Conservation (phyloP, 2,888 invertebrate genomes). For the Deilephila elpenor region DNA sequence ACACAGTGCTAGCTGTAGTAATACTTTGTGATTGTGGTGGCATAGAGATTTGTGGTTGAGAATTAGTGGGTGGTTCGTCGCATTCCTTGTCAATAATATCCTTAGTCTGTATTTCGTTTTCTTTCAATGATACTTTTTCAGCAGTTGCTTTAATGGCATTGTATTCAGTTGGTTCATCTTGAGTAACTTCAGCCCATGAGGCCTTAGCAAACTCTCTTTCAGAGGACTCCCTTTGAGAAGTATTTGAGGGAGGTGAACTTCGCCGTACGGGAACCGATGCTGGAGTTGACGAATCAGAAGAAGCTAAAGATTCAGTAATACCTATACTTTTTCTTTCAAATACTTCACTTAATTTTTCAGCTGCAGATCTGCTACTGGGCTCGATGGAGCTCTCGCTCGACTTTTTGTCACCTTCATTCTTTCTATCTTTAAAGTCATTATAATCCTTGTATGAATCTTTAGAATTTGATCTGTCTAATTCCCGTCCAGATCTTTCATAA, state of each 20-base stretch:
- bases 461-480: slow-evolving; percentile 77
- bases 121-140: slow-evolving; percentile 61
- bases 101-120: slow-evolving; percentile 50
- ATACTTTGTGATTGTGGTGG: slow-evolving; percentile 39
- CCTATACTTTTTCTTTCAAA: slow-evolving; percentile 80
- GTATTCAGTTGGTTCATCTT: slow-evolving; percentile 65
- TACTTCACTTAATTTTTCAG: slow-evolving; percentile 79
- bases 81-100: slow-evolving; percentile 51
- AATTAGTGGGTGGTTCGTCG: slow-evolving; percentile 49
- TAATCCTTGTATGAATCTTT: slow-evolving; percentile 82
- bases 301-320: slow-evolving; percentile 63
- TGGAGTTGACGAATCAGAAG: slow-evolving; percentile 64
- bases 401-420: slow-evolving; percentile 80
- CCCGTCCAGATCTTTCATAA: slow-evolving; percentile 73
- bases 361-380: slow-evolving; percentile 73
- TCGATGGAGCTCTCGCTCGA: slow-evolving; percentile 66
- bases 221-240: slow-evolving; percentile 74
- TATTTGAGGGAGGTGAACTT: slow-evolving; percentile 70
- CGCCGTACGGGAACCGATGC: slow-evolving; percentile 78
- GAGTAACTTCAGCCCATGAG: slow-evolving; percentile 80
- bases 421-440: slow-evolving; percentile 77
- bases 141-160: slow-evolving; percentile 48
- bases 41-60: slow-evolving; percentile 42
- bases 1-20: slow-evolving; percentile 38
- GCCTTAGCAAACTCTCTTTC: slow-evolving; percentile 76